A percentile compares a stretch with the other conserved stretches of the same genome.
Evolutionary conservation across 2,113 vertebrate genomes (phyloP).

Genomic region (Microcebus griseorufus): DNA sequence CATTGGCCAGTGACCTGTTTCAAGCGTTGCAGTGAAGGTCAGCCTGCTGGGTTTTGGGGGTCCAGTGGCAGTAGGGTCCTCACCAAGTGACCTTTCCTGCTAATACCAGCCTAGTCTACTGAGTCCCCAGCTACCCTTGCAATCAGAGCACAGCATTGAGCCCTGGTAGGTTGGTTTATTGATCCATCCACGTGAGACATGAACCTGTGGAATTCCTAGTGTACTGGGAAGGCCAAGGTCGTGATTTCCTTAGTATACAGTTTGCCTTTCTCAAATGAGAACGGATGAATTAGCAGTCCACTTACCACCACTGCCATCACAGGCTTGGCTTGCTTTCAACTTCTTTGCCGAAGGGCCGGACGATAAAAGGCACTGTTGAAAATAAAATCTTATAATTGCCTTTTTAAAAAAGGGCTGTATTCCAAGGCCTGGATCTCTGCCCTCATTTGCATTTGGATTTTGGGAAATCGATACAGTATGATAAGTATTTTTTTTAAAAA

Average conservation of each 20-base stretch:
- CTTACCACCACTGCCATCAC: not conserved
- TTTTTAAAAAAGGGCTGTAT: constrained; percentile 25
- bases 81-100: not conserved
- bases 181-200: fast-evolving
- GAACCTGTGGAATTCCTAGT: not conserved
- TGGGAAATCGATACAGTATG: not conserved
- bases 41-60: not conserved
- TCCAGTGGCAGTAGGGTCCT: not conserved
- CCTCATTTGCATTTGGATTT: constrained; percentile 36
- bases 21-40: not conserved
- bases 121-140: fast-evolving
- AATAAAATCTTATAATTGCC: constrained; percentile 62
- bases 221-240: fast-evolving
- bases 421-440: constrained; percentile 20
- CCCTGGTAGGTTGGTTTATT: not conserved
- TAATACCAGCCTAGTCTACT: fast-evolving
- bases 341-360: constrained; percentile 18
- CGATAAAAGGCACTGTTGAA: not conserved
- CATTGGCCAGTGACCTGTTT: not conserved
- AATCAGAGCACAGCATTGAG: not conserved
- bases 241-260: not conserved
- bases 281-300: fast-evolving
- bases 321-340: not conserved
- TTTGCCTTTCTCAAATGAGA: not conserved
- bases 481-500: constrained; percentile 63